Evolutionary conservation across 2,888 invertebrate species (phyloP).

Genomic region (Drosophila cracens): DNA sequence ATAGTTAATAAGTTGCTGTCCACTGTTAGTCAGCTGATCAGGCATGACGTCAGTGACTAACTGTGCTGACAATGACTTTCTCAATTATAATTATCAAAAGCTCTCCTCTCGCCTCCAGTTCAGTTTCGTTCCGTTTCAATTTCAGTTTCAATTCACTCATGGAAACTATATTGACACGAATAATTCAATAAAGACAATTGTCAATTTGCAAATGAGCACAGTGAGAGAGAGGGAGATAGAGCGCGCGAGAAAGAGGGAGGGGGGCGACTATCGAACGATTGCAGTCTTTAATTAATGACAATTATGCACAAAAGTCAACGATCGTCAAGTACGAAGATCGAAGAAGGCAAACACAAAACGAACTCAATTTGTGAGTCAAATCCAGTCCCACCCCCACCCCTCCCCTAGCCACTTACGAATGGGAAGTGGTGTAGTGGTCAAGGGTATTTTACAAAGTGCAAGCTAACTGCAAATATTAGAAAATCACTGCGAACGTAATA

Average conservation of each 20-base stretch:
- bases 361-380: constrained; percentile 68
- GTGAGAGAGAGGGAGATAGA: neutral
- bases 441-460: constrained; percentile 10
- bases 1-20: neutral
- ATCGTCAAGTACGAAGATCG: constrained; percentile 52
- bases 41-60: constrained; percentile 44
- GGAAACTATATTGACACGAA: constrained; percentile 52
- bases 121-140: constrained; percentile 11
- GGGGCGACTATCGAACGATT: constrained; percentile 67
- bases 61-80: constrained; percentile 52
- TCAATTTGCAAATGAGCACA: constrained; percentile 44
- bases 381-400: neutral
- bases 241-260: constrained; percentile 50
- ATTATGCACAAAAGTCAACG: constrained; percentile 42
- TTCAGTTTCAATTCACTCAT: constrained; percentile 27
- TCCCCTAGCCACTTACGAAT: neutral
- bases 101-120: constrained; percentile 16
- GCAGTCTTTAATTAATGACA: constrained; percentile 74
- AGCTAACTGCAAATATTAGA: constrained; percentile 27
- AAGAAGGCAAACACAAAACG: constrained; percentile 31
- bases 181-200: constrained; percentile 60
- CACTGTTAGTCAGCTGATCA: constrained; percentile 44
- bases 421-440: neutral
- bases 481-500: constrained; percentile 2
- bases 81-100: constrained; percentile 30